phyloP scores from a whole-genome alignment of 1,140 invertebrate genomes.

The honey bee (Apis mellifera) region Amel_HAv3.1 CM009935.2:9223501-9224000 shows the following conservation, averaged over 20 bases:
- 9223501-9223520: too few relatives aligned
- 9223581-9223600: neutral
- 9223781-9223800: conserved; percentile 38
- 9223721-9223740: conserved; percentile 53
- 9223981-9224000: neutral
- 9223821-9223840: conserved; percentile 47
- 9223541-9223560: too few relatives aligned
- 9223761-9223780: conserved; percentile 34
- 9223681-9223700: neutral
- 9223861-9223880: conserved; percentile 57
- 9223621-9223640: too few relatives aligned
- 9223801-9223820: conserved; percentile 43
- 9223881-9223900: conserved; percentile 40
- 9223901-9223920: neutral
- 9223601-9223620: neutral
- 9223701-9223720: neutral
- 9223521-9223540: too few relatives aligned
- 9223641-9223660: too few relatives aligned
- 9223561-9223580: too few relatives aligned
- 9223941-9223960: neutral
- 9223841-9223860: conserved; percentile 57
- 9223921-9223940: neutral
- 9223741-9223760: neutral
- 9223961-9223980: neutral
- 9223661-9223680: neutral